Conservation (phyloP, 2,797 vertebrate genomes). For the Buceros bicornis region DNA sequence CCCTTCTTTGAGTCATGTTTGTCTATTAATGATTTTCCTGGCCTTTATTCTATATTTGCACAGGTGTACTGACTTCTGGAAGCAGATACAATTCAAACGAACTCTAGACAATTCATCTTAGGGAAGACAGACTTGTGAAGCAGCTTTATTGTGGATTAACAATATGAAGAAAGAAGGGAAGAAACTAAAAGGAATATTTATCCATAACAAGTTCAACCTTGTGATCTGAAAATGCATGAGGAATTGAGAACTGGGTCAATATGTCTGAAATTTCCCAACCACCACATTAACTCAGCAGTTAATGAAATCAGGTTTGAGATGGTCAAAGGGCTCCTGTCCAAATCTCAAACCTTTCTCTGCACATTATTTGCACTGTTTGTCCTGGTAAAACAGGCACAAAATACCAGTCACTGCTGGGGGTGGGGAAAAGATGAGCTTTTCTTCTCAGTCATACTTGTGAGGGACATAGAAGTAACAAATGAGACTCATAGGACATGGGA, state of each 20-base stretch:
- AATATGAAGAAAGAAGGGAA: background rate
- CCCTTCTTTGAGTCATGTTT: background rate
- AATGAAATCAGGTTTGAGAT: background rate
- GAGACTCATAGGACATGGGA: background rate
- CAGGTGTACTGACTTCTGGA: background rate
- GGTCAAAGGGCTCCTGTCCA: background rate
- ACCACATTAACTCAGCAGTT: background rate
- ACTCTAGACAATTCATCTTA: background rate
- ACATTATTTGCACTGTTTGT: background rate
- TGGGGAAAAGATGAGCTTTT: background rate
- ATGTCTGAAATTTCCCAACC: background rate
- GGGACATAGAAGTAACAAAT: background rate
- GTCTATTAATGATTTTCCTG: background rate
- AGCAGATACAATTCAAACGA: background rate
- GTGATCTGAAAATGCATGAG: background rate
- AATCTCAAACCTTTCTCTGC: background rate
- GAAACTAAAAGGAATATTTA: background rate
- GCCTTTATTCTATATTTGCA: background rate
- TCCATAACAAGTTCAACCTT: background rate
- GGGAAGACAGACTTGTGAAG: background rate
- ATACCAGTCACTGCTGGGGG: fast-evolving
- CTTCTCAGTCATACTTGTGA: background rate
- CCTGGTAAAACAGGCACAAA: background rate
- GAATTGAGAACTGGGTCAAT: background rate
- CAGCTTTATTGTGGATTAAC: background rate